These are phyloP conservation scores for Cenopis cana DNA, from an alignment of 2,888 invertebrate genomes.

Conservation along the genomic window DNA sequence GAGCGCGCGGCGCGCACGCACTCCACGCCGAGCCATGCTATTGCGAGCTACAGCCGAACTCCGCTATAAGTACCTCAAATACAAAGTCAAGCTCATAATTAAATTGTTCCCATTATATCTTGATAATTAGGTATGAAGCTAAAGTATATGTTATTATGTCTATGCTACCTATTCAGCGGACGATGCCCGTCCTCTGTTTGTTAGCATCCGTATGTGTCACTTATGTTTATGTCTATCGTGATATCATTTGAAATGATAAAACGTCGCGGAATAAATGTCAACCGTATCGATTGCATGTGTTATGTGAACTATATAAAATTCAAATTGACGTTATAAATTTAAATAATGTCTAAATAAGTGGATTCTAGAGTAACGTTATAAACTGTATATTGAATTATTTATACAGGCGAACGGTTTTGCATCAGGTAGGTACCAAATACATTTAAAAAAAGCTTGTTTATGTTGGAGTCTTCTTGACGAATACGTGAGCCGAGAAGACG, in stretches of 20 bases:
- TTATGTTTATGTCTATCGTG: conserved; percentile 26
- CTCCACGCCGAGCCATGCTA: conserved; percentile 49
- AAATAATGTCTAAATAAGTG: conserved; percentile 51
- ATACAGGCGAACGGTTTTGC: conserved; percentile 37
- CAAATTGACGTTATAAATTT: conserved; percentile 64
- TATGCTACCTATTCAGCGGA: not conserved
- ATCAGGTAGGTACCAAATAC: conserved; percentile 27
- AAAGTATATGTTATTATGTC: not conserved
- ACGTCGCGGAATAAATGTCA: conserved; percentile 54
- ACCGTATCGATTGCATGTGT: conserved; percentile 57
- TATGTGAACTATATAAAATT: conserved; percentile 60
- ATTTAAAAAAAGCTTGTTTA: conserved; percentile 12
- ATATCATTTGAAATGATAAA: conserved; percentile 59
- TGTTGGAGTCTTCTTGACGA: not conserved
- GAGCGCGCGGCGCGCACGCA: conserved; percentile 51
- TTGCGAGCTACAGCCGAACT: not conserved
- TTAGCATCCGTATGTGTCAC: conserved; percentile 16
- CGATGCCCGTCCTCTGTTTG: not conserved
- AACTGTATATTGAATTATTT: conserved; percentile 39
- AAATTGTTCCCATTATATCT: not conserved
- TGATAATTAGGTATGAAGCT: not conserved
- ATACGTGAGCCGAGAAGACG: too few relatives aligned
- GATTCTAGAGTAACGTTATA: conserved; percentile 37
- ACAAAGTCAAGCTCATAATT: too few relatives aligned
- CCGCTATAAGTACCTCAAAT: not conserved